Conservation (phyloP, 2,797 vertebrate genomes). For the Malurus splendens region DNA sequence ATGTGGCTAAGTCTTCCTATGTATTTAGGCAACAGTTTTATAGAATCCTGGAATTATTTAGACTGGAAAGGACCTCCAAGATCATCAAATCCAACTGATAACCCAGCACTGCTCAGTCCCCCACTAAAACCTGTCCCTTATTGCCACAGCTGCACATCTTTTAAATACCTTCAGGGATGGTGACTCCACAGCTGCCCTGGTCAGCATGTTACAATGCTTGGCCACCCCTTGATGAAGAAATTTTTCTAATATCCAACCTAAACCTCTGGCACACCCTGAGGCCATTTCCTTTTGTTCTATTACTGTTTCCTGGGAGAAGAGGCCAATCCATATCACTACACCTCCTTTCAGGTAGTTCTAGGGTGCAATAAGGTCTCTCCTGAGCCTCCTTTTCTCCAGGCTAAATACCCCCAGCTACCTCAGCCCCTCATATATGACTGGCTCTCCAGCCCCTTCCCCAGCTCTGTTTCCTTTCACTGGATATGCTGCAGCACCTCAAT, state of each 20-base stretch:
- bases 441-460: neutral
- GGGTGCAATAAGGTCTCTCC: neutral
- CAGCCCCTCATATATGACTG: neutral
- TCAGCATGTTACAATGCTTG: neutral
- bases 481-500: rapidly evolving
- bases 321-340: neutral
- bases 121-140: neutral
- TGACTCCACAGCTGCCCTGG: neutral
- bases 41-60: neutral
- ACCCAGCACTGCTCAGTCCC: neutral
- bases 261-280: neutral
- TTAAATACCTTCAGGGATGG: neutral
- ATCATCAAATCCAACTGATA: neutral
- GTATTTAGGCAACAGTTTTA: neutral
- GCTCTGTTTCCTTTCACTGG: too few relatives aligned
- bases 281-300: neutral
- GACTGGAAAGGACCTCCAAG: neutral
- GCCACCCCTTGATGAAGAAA: neutral
- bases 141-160: neutral
- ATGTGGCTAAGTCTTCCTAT: neutral
- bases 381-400: neutral
- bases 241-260: neutral
- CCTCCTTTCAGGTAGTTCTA: neutral
- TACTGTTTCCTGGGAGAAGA: neutral
- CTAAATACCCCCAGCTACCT: neutral